phyloP scores from a whole-genome alignment of 2,888 invertebrate species.

The Schrankia costaestrigalis region DNA sequence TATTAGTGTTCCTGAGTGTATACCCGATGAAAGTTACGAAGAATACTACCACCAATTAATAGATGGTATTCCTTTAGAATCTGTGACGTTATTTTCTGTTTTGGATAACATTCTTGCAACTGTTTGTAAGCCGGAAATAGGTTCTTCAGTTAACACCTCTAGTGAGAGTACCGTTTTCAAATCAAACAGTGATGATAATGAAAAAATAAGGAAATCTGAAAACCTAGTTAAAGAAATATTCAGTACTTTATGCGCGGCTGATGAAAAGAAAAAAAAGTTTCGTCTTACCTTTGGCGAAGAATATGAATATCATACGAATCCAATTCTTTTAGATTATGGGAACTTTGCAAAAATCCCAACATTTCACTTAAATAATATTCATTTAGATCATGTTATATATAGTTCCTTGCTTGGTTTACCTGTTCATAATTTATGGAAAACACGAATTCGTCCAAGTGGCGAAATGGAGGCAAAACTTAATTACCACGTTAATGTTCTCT shows the following conservation, averaged over 20 bases:
- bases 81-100: slow-evolving; percentile 56
- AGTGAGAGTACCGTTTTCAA: too few relatives aligned
- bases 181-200: too few relatives aligned
- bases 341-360: slow-evolving; percentile 56
- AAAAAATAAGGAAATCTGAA: slow-evolving; percentile 47
- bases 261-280: slow-evolving; percentile 49
- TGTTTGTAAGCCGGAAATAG: too few relatives aligned
- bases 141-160: too few relatives aligned
- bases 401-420: slow-evolving; percentile 57
- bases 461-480: slow-evolving; percentile 61
- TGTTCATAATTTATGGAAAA: slow-evolving; percentile 55
- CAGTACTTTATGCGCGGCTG: slow-evolving; percentile 50
- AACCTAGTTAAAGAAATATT: slow-evolving; percentile 55
- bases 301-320: slow-evolving; percentile 58
- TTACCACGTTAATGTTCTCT: slow-evolving; percentile 62
- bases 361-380: slow-evolving; percentile 62
- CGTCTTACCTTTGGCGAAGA: slow-evolving; percentile 64
- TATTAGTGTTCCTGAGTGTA: slow-evolving; percentile 47
- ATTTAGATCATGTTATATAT: slow-evolving; percentile 56
- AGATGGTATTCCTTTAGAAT: slow-evolving; percentile 56
- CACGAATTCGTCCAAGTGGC: slow-evolving; percentile 36
- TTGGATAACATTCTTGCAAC: slow-evolving; percentile 57
- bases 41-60: slow-evolving; percentile 43
- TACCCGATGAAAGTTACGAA: slow-evolving; percentile 25
- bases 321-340: slow-evolving; percentile 59